Base-by-base conservation (phyloP, 1,140 invertebrate species). In the Panagrolaimus sp. region DNA sequence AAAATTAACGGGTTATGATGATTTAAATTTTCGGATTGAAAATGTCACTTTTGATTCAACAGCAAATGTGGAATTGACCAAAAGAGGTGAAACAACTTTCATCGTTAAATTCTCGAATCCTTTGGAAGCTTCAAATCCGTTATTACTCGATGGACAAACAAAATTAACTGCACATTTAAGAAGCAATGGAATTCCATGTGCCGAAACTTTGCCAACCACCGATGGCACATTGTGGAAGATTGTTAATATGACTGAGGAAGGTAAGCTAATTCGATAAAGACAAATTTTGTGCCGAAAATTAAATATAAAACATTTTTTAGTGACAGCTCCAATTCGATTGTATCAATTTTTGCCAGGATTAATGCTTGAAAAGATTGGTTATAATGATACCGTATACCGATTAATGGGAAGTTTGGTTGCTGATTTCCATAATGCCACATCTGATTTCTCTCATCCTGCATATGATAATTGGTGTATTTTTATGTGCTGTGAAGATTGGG, bases 11-110 rank as follows among this genome's bases (percentile, higher is more conserved):
- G 52, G 52, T 12, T 58, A 58, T 58, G 52, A 58, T 28, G 52
- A 58, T 58, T n/a, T 58, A 6, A 58, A 58, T 14, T 58, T 58
- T 21, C 15, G 52, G 17, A 58, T 58, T 58, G 52, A 58, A 28
- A 28, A 58, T 58, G 52, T 58, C 17, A 12, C 28, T 58, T 58
- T 58, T 17, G n/a, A 58, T 21, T 21, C 21, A 6, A 58, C 8
- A 3, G 52, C 52, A 12, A n/a, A 58, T 28, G 0, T n/a, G 3
- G 14, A 58, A 6, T 1, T 17, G 10, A 38, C 32, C 32, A 2
- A 38, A 38, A 58, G 14, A 24, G 8, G 8, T 28, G 52, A 14
- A 8, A 24, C 17, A 24, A 28, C 28, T 58, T 58, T 58, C 8
- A 58, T 58, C 17, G 52, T 58, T 12, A 58, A 58, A 58, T 58